phyloP scores from a whole-genome alignment of 2,888 invertebrate species.

The Drosophila maculinotata region DNA sequence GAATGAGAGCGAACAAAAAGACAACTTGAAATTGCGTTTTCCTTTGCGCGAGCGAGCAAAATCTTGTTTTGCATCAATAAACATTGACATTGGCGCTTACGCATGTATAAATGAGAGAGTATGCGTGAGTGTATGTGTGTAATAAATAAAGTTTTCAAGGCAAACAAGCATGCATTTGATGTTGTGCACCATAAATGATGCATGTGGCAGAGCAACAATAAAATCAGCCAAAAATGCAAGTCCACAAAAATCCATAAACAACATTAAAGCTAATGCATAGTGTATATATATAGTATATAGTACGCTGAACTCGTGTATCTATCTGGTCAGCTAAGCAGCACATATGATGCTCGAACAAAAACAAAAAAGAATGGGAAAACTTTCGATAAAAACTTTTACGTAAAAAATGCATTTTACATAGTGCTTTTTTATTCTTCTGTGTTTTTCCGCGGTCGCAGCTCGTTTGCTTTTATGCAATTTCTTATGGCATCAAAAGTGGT shows the following conservation, averaged over 20 bases:
- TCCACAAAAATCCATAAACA: slow-evolving; percentile 37
- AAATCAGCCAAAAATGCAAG: slow-evolving; percentile 29
- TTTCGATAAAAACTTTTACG: slow-evolving; percentile 29
- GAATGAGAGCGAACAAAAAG: slow-evolving; percentile 16
- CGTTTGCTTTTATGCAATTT: slow-evolving; percentile 22
- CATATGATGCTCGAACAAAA: slow-evolving; percentile 6
- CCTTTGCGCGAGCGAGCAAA: slow-evolving; percentile 44
- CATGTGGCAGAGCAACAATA: slow-evolving; percentile 43
- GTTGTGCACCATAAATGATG: slow-evolving; percentile 63
- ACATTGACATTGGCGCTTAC: slow-evolving; percentile 69
- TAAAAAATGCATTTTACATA: slow-evolving; percentile 35
- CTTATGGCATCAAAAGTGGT: slow-evolving; percentile 22
- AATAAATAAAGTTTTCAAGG: slow-evolving; percentile 44
- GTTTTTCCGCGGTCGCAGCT: slow-evolving; percentile 3
- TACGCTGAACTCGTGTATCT: slow-evolving; percentile 11
- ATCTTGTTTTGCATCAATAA: slow-evolving; percentile 77
- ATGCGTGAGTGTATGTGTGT: not conserved
- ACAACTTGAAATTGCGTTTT: slow-evolving; percentile 39
- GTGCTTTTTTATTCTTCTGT: slow-evolving; percentile 8
- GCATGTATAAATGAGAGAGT: slow-evolving; percentile 4
- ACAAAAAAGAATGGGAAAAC: not conserved
- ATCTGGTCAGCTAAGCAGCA: slow-evolving; percentile 24
- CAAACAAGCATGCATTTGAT: slow-evolving; percentile 44
- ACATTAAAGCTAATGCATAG: slow-evolving; percentile 43
- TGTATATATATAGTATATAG: not conserved